Evolutionary conservation across 2,797 vertebrate species (phyloP), one percentile per base, ranked within the genome.

Genomic region (Diceros bicornis): DNA sequence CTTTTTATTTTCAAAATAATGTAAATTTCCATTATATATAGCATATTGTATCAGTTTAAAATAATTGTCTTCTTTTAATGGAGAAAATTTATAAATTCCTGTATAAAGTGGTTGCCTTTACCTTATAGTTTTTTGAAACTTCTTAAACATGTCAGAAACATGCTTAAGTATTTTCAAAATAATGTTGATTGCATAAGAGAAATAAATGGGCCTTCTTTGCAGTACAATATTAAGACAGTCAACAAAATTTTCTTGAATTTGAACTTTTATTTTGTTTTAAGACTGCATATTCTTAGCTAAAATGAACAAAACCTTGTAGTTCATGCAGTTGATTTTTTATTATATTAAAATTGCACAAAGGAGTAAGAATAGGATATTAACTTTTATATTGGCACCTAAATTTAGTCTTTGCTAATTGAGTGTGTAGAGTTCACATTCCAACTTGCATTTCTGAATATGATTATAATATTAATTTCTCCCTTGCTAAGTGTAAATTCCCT

Each of bases 151-250:
- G 12, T 66, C 23, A 47, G 44, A 6, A 32, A 29, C 11, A 47
- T 52, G 14, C 4, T 9, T 64, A 74, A 50, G 10, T 52, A 87
- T 94, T 91, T 93, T 89, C 20, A 86, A 96, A 95, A 7, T 10
- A 77, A 25, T 89, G 9, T 55, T 84, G 47, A 25, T 47, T 75
- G 32, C 18, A 32, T 78, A 61, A 79, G 4, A n/a, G 16, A 78
- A 78, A 82, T 2, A 88, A 89, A 61, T 10, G 16, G 4, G 13
- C 8, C 3, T 77, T 62, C 50, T 88, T 66, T 89, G 41, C 4
- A 61, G 66, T 75, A 55, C 0, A 47, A 18, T 83, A 91, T 79
- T n/a, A 94, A 82, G 41, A 62, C 6, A 71, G 0, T 74, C 5
- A 61, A 27, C 4, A 72, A 75, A 20, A 8, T 21, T 82, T 69